These are phyloP conservation scores for Psittacula echo DNA, from an alignment of 2,797 vertebrate species.

Conservation along the genomic window DNA sequence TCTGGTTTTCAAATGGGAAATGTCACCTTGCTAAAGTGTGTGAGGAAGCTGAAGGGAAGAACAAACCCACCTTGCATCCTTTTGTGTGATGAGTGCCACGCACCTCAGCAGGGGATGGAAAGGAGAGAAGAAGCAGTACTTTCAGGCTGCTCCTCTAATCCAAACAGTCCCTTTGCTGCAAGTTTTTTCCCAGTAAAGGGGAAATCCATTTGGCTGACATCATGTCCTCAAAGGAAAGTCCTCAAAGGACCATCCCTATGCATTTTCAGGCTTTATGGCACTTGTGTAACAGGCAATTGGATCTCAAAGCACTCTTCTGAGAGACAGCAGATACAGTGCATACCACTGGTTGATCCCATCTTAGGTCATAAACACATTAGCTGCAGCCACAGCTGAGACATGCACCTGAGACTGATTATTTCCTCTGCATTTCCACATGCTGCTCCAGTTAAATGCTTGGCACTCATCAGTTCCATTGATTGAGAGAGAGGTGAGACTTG, in stretches of 20 bases:
- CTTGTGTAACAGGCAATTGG: fast-evolving
- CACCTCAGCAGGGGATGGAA: neutral
- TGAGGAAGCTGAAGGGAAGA: neutral
- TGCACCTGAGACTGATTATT: neutral
- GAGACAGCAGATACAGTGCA: too few relatives aligned
- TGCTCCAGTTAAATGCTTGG: neutral
- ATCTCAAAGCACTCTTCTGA: neutral
- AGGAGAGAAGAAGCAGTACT: neutral
- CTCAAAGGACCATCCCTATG: neutral
- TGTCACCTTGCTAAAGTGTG: neutral
- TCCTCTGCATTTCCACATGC: neutral
- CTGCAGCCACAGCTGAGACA: neutral
- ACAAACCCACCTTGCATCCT: neutral
- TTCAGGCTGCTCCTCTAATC: neutral
- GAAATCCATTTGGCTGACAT: neutral
- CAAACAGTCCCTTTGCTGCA: neutral
- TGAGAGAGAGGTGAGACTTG: neutral
- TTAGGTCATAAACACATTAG: neutral
- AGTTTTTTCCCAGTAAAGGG: neutral
- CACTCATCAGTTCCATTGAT: fast-evolving
- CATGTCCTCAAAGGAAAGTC: neutral
- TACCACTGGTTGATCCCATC: fast-evolving
- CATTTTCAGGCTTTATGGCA: neutral
- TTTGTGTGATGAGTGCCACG: fast-evolving
- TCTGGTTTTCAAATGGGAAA: neutral